Conservation (phyloP, 2,113 vertebrate genomes). For the Antechinus stuartii region DNA sequence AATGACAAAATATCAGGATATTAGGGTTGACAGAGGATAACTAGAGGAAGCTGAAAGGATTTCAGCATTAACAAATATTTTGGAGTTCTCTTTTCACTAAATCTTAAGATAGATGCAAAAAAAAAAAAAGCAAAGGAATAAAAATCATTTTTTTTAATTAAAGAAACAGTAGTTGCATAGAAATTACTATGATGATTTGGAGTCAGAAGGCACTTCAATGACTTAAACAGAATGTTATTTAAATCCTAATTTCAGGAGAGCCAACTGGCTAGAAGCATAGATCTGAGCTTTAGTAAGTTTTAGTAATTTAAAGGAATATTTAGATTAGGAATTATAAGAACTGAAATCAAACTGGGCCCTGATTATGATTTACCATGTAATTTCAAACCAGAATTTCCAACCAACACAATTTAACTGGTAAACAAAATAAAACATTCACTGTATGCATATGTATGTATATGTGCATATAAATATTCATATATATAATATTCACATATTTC, state of each 20-base stretch:
- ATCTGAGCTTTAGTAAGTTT: conserved; percentile 27
- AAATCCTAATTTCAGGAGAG: neutral
- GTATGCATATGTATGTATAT: neutral
- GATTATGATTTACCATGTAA: neutral
- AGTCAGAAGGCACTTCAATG: conserved; percentile 22
- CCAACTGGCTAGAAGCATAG: neutral
- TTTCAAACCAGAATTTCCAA: neutral
- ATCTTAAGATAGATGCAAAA: conserved; percentile 43
- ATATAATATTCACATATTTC: neutral
- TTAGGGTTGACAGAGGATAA: conserved; percentile 53
- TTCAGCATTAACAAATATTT: conserved; percentile 65
- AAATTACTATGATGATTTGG: conserved; percentile 34
- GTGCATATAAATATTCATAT: neutral
- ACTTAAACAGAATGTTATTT: conserved; percentile 51
- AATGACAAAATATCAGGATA: conserved; percentile 76
- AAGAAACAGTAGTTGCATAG: conserved; percentile 44
- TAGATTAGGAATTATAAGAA: neutral
- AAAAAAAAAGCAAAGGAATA: conserved; percentile 33
- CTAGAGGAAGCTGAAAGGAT: conserved; percentile 46
- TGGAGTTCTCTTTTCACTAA: conserved; percentile 56
- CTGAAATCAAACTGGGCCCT: neutral
- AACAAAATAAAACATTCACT: neutral
- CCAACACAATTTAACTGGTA: neutral
- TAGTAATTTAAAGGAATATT: neutral
- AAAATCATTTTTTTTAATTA: conserved; percentile 26